Evolutionary conservation across 2,797 vertebrate species (phyloP).

Genomic region (Semotilus atromaculatus): DNA sequence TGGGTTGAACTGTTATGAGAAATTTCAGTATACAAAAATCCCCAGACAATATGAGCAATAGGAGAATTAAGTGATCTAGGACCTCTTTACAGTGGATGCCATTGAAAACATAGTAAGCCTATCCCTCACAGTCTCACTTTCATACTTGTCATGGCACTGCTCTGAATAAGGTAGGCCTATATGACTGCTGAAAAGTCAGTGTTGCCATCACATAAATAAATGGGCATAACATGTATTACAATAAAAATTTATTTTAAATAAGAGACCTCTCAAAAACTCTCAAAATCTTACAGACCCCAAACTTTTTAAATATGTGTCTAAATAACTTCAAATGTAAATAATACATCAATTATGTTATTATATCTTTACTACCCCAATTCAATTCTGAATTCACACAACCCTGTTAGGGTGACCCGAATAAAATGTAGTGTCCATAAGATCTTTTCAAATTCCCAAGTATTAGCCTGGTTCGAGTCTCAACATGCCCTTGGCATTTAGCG

Average conservation of each 20-base stretch:
- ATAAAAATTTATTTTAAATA: not conserved
- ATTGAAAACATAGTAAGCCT: no score
- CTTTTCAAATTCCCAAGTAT: slow-evolving; percentile 12
- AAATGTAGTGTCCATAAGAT: slow-evolving; percentile 14
- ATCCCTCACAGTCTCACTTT: no score
- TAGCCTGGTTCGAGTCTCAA: not conserved
- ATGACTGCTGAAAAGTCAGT: not conserved
- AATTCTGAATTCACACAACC: not conserved
- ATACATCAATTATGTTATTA: not conserved
- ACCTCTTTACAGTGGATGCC: no score
- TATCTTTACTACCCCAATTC: not conserved
- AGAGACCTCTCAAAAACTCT: not conserved
- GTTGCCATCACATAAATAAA: not conserved
- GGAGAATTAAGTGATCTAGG: no score
- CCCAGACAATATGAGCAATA: no score
- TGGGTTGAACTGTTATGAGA: no score
- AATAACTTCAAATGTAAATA: no score
- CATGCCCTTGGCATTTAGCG: slow-evolving; percentile 31
- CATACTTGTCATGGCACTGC: no score
- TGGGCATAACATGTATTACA: not conserved
- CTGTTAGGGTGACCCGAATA: not conserved
- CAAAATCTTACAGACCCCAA: not conserved
- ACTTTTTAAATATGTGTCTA: not conserved
- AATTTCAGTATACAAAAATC: no score
- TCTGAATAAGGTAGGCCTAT: no score